Evolutionary conservation across 2,888 invertebrate species (phyloP).

Genomic region (Drosophila prolongata): DNA sequence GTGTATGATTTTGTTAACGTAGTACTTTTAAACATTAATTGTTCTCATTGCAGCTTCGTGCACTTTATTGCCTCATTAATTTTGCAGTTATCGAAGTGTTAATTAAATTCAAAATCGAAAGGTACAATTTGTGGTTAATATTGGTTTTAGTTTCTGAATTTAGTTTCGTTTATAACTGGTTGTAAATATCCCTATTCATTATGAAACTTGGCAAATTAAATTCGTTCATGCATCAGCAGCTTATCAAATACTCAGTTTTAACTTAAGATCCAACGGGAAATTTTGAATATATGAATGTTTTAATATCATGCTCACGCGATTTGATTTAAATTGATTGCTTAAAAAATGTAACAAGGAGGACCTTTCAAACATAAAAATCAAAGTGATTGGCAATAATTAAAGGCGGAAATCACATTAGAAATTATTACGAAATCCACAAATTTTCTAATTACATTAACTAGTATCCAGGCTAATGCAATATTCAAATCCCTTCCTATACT

Average conservation of each 20-base stretch:
- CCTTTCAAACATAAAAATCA: conserved; percentile 21
- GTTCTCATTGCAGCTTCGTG: conserved; percentile 33
- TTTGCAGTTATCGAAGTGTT: conserved; percentile 34
- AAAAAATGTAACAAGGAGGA: conserved; percentile 41
- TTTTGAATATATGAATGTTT: conserved; percentile 10
- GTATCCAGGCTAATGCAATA: background rate
- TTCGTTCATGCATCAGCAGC: conserved; percentile 37
- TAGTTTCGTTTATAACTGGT: conserved; percentile 31
- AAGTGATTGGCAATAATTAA: background rate
- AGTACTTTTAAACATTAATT: conserved; percentile 40
- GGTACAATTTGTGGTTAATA: conserved; percentile 48
- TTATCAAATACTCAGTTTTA: background rate
- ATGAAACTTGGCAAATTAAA: conserved; percentile 39
- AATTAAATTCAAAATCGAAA: conserved; percentile 50
- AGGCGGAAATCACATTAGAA: conserved; percentile 20
- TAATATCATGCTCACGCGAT: conserved; percentile 10
- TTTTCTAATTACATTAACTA: background rate
- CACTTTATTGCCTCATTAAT: background rate
- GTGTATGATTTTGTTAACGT: conserved; percentile 35
- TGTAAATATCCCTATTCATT: conserved; percentile 40
- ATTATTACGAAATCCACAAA: background rate
- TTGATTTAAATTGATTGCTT: conserved; percentile 23
- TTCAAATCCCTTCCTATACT: conserved; percentile 5
- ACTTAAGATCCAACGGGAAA: background rate
- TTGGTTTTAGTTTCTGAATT: conserved; percentile 19